Percentiles rank a stretch among this genome's conserved stretches.
phyloP scores from a whole-genome alignment of 2,113 vertebrate genomes.

The Forbesichthys papilliferus region DNA sequence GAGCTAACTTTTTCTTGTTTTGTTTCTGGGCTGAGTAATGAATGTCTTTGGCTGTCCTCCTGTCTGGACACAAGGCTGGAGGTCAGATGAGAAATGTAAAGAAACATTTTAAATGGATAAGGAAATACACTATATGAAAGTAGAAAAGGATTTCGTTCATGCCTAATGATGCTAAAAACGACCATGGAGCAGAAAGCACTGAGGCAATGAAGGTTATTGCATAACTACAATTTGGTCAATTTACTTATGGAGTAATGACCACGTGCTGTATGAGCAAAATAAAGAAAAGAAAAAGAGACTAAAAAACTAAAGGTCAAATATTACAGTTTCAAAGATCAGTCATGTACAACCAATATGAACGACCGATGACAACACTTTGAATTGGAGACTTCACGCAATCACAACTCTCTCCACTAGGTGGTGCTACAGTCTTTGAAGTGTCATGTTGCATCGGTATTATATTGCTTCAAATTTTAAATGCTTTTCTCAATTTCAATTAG shows the following conservation, averaged over 20 bases:
- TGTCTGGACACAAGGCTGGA: conserved; percentile 48
- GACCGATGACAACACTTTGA: conserved; percentile 1
- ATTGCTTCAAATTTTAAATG: conserved; percentile 10
- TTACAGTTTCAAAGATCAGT: conserved; percentile 1
- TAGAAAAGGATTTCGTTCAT: conserved; percentile 24
- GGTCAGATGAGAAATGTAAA: conserved; percentile 60
- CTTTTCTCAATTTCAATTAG: too few species aligned
- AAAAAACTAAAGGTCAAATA: conserved; percentile 14
- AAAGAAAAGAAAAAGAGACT: conserved; percentile 14
- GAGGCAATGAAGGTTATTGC: conserved; percentile 13
- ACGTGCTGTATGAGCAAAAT: background rate
- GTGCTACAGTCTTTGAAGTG: conserved; percentile 57
- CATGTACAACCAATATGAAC: conserved; percentile 8
- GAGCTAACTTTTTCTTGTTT: conserved; percentile 55
- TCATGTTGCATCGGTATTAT: conserved; percentile 11
- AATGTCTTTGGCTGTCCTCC: conserved; percentile 51
- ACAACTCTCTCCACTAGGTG: conserved; percentile 56
- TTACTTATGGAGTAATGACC: background rate
- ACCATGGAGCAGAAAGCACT: conserved; percentile 17
- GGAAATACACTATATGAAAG: conserved; percentile 43
- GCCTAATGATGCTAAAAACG: conserved; percentile 2
- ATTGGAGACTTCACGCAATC: conserved; percentile 9
- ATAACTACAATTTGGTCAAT: conserved; percentile 6
- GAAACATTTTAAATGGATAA: conserved; percentile 53
- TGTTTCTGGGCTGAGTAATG: conserved; percentile 59